Conservation (phyloP, 2,113 vertebrate genomes). For the Psilopogon haemacephalus region DNA sequence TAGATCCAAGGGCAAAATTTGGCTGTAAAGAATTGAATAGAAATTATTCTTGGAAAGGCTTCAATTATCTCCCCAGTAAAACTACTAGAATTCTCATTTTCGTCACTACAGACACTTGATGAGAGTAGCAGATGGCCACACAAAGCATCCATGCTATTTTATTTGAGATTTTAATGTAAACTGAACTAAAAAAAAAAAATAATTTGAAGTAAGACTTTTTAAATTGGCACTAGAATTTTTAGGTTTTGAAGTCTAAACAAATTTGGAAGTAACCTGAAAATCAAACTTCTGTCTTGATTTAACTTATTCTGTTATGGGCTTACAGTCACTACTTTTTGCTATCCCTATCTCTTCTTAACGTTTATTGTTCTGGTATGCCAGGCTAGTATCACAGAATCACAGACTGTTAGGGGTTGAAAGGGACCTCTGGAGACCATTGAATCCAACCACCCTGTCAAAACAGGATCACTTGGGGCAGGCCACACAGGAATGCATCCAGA, state of each 20-base stretch:
- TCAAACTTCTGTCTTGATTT: background rate
- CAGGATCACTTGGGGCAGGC: too few species aligned
- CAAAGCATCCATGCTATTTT: conserved; percentile 75
- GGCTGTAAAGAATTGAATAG: conserved; percentile 72
- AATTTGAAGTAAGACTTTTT: conserved; percentile 69
- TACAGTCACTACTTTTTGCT: background rate
- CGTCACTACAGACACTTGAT: conserved; percentile 70
- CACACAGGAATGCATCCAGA: too few species aligned
- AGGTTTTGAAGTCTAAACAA: conserved; percentile 21
- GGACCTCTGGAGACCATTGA: too few species aligned
- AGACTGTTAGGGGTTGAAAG: too few species aligned
- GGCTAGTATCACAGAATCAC: background rate
- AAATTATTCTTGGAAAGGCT: conserved; percentile 78
- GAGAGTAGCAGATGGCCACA: conserved; percentile 76
- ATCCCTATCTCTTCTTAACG: background rate
- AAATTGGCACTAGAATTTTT: conserved; percentile 29
- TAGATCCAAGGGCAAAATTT: conserved; percentile 72
- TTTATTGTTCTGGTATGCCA: background rate
- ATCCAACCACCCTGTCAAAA: too few species aligned
- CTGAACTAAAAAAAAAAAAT: conserved; percentile 57
- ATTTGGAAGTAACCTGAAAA: background rate
- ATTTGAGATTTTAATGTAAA: conserved; percentile 76
- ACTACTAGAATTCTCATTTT: conserved; percentile 72
- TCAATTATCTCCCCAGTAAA: conserved; percentile 72
- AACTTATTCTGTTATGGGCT: background rate